Conservation (phyloP, 2,888 invertebrate genomes). For the Unio delphinus region DNA sequence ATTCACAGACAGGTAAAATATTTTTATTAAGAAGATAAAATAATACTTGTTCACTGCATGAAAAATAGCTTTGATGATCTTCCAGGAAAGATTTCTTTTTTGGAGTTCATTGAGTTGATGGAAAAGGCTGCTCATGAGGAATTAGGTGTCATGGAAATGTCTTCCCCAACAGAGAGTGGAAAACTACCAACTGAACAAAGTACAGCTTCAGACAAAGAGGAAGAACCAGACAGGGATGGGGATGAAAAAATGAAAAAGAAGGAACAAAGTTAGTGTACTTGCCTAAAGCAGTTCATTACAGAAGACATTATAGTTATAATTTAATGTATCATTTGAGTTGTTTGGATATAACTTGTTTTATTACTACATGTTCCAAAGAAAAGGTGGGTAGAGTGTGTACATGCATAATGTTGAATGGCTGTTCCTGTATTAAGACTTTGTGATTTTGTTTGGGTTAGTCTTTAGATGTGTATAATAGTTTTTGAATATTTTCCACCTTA, state of each 20-base stretch:
- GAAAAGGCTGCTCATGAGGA: conserved; percentile 15
- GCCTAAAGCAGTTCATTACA: background rate
- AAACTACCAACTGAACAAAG: background rate
- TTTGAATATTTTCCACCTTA: too few relatives aligned
- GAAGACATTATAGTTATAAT: too few relatives aligned
- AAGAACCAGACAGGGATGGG: background rate
- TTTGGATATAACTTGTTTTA: too few relatives aligned
- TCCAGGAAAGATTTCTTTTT: conserved; percentile 47
- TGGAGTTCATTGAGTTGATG: conserved; percentile 52
- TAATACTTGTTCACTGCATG: background rate
- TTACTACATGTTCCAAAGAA: too few relatives aligned
- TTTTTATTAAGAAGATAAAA: background rate
- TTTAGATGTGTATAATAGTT: too few relatives aligned
- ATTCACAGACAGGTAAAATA: background rate
- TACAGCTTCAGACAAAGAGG: background rate
- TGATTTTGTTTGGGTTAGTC: too few relatives aligned
- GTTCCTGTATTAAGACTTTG: too few relatives aligned
- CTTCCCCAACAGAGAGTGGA: background rate
- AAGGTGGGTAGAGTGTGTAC: too few relatives aligned
- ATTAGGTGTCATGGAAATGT: background rate
- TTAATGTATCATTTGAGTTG: too few relatives aligned
- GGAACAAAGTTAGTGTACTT: background rate
- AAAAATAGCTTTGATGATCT: conserved; percentile 1
- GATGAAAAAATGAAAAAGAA: background rate
- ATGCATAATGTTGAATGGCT: too few relatives aligned